Evolutionary conservation across 2,888 invertebrate species (phyloP), one percentile per base, ranked within the genome.

Genomic region (Rhaphigaster nebulosa): DNA sequence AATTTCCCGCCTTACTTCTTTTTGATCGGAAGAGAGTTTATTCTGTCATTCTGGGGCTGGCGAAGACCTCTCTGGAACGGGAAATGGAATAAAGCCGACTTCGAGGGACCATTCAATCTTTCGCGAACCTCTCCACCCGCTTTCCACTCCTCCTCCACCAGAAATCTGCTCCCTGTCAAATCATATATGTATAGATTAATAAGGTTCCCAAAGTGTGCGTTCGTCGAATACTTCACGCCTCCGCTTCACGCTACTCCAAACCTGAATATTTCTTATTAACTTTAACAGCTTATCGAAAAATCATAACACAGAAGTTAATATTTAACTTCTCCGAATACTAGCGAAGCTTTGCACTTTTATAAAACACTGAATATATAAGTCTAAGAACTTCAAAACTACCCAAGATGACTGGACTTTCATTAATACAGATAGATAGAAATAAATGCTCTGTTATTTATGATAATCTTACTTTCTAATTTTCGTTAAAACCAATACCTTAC

Each of bases 1-100:
- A 84, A 84, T 84, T 84, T 84, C 84, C 84, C 84, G 70, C 45
- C 45, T 45, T 84, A 38, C 45, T 84, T 45, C 84, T 84, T 84
- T 50, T 15, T 26, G 45, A 50, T 84, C 84, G 41, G 84, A 80
- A 80, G 41, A 20, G 41, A 41, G 41, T 80, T 80, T 45, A 38
- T 80, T 45, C 80, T 80, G 41, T 84, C 84, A n/a, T n/a, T 18
- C 45, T 26, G 84, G 26, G 34, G 8, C 20, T 12, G 3, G 45
- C 80, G 45, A n/a, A 80, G 45, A 45, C 84, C 45, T 50, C 45
- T 50, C 84, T 50, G n/a, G 18, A 38, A n/a, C 23, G 18, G 84
- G 84, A 84, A 84, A 84, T 84, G 45, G 84, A 84, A 84, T 84
- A 84, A 84, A 84, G 45, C n/a, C 10, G 41, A 5, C 34, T n/a